phyloP scores from a whole-genome alignment of 2,797 vertebrate genomes.

The Chiroxiphia lanceolata region DNA sequence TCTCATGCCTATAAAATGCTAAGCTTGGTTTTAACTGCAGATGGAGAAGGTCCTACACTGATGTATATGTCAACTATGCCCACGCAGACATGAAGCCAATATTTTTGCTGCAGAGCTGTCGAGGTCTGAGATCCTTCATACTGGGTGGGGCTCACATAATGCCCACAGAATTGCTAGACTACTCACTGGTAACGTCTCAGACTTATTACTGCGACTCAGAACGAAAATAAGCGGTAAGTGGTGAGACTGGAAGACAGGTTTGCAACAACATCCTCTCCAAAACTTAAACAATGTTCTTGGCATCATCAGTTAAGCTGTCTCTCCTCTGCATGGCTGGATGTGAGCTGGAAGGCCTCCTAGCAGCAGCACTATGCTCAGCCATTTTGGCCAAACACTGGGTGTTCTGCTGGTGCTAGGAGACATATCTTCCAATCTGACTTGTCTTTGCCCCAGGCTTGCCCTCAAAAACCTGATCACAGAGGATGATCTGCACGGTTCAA shows the following conservation, averaged over 20 bases:
- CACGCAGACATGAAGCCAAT: accelerated
- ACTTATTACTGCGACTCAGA: constrained; percentile 15
- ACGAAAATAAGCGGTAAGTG: constrained; percentile 34
- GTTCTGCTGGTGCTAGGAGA: neutral
- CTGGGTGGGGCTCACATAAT: constrained; percentile 5
- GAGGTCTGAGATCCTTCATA: neutral
- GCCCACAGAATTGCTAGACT: constrained; percentile 25
- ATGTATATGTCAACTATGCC: neutral
- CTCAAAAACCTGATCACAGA: neutral
- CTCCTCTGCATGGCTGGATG: neutral
- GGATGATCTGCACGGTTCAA: neutral
- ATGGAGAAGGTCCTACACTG: neutral
- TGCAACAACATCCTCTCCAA: constrained; percentile 52
- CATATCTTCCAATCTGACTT: neutral
- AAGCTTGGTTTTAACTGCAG: neutral
- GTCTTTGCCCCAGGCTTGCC: neutral
- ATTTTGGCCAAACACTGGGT: neutral
- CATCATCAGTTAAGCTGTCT: neutral
- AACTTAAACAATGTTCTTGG: constrained; percentile 48
- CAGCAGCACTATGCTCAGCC: accelerated
- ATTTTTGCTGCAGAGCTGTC: neutral
- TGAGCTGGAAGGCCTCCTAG: neutral
- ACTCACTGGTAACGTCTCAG: constrained; percentile 4
- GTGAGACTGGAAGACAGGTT: neutral
- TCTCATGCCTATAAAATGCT: neutral